A percentile compares a stretch with the other conserved stretches of the same genome.
Evolutionary conservation across 2,888 invertebrate species (phyloP).

Genomic region (Rhamnusium bicolor): DNA sequence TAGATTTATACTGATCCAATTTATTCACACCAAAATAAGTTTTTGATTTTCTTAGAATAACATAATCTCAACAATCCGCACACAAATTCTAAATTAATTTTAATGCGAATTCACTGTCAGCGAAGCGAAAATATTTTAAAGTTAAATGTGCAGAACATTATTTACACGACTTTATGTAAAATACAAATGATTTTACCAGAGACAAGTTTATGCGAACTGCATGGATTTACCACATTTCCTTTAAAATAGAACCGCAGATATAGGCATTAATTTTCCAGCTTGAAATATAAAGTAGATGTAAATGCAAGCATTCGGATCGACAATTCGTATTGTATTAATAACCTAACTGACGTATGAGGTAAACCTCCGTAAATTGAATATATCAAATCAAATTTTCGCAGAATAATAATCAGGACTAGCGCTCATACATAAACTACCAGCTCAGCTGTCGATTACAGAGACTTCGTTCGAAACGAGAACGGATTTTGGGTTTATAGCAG

Average conservation of each 20-base stretch:
- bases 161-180: not conserved
- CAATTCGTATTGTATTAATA: not conserved
- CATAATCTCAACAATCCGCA: no score
- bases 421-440: constrained; percentile 42
- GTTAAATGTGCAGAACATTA: not conserved
- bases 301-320: not conserved
- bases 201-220: no score
- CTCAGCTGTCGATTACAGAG: constrained; percentile 45
- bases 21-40: no score
- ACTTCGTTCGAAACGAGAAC: constrained; percentile 19
- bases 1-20: no score
- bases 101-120: not conserved
- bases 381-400: constrained; percentile 42
- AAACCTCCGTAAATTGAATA: constrained; percentile 38
- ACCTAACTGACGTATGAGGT: constrained; percentile 6
- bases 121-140: not conserved
- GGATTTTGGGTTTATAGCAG: constrained; percentile 23
- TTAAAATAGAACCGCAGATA: not conserved
- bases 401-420: constrained; percentile 38
- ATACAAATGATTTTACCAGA: no score
- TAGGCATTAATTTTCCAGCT: not conserved
- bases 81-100: not conserved
- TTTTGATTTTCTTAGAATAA: no score
- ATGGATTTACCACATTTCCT: not conserved
- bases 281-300: not conserved